phyloP scores from a whole-genome alignment of 2,797 vertebrate genomes.

The Halcyon leucocephala region DNA sequence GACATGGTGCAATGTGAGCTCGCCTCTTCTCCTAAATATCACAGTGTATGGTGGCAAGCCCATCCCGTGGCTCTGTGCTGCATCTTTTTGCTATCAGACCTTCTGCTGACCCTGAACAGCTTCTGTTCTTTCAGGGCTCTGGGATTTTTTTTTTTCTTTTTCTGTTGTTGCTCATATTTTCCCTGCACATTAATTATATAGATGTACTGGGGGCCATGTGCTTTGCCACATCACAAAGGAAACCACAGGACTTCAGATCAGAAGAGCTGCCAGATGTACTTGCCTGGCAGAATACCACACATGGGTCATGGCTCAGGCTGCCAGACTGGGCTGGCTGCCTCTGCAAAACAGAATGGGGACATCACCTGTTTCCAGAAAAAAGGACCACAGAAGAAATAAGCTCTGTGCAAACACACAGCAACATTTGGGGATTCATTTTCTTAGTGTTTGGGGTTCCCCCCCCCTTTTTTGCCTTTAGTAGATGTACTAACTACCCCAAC shows the following conservation, averaged over 20 bases:
- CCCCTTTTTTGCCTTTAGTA: not conserved
- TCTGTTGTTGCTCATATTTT: constrained; percentile 37
- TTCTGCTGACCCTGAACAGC: constrained; percentile 47
- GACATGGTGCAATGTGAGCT: not conserved
- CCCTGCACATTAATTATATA: constrained; percentile 55
- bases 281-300: not conserved
- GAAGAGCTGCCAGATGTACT: constrained; percentile 60
- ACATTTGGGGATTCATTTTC: not conserved
- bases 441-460: too few relatives aligned
- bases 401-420: not conserved
- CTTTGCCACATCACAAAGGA: constrained; percentile 61
- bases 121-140: constrained; percentile 35
- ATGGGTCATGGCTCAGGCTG: not conserved
- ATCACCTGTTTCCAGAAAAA: constrained; percentile 15
- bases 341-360: not conserved
- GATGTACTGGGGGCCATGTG: constrained; percentile 48
- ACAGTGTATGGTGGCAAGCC: not conserved
- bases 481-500: not conserved
- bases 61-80: not conserved
- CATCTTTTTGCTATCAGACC: constrained; percentile 26
- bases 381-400: not conserved
- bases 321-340: not conserved
- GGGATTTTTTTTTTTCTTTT: not conserved
- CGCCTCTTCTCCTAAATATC: not conserved
- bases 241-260: constrained; percentile 56